phyloP scores from a whole-genome alignment of 2,888 invertebrate genomes.

The Tipula lateralis region DNA sequence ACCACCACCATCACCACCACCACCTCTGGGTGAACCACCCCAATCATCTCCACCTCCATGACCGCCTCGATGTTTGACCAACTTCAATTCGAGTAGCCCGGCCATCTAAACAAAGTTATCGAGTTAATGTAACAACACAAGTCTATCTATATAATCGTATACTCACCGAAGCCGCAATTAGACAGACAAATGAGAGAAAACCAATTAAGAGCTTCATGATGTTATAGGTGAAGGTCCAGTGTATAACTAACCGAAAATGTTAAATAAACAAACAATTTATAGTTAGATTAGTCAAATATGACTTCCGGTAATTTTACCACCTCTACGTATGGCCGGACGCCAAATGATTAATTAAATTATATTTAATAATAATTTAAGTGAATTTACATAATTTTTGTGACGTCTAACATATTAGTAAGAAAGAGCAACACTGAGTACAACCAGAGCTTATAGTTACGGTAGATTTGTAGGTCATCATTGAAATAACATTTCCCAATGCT shows the following conservation, averaged over 20 bases:
- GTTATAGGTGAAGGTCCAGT: background rate
- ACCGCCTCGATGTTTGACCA: background rate
- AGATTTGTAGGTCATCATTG: too few relatives aligned
- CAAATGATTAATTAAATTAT: background rate
- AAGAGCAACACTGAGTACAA: too few relatives aligned
- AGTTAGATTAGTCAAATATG: background rate
- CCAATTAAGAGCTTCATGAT: background rate
- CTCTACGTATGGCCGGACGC: background rate
- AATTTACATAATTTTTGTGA: background rate
- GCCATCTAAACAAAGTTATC: background rate
- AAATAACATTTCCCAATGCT: too few relatives aligned
- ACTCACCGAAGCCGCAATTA: background rate
- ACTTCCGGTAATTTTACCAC: background rate
- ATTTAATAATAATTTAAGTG: background rate
- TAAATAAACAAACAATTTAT: background rate
- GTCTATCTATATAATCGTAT: background rate
- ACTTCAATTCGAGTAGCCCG: background rate
- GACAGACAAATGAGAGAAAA: background rate
- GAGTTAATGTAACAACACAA: background rate
- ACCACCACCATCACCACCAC: background rate
- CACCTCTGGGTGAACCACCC: background rate
- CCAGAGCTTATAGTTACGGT: too few relatives aligned
- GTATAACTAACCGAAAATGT: background rate
- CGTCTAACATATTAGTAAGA: too few relatives aligned
- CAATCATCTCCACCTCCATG: background rate